Conservation (phyloP, 2,888 invertebrate species). For the Rhodophaea formosa region DNA sequence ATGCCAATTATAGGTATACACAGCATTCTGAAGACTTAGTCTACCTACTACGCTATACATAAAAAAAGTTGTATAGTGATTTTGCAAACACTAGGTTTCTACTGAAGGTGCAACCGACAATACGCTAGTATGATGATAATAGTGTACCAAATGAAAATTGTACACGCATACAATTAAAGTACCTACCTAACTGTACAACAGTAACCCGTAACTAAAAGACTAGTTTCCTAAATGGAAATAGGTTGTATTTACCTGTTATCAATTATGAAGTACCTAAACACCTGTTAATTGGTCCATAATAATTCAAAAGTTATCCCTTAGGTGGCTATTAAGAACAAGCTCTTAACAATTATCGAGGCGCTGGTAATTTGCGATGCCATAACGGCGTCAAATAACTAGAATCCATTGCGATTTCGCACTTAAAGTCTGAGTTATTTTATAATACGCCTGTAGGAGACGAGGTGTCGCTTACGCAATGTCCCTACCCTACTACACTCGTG, state of each 20-base stretch:
- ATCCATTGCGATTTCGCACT: constrained; percentile 28
- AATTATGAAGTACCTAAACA: neutral
- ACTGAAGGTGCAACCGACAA: too few relatives aligned
- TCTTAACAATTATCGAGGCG: constrained; percentile 19
- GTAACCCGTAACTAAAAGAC: neutral
- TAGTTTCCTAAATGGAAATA: neutral
- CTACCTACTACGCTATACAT: too few relatives aligned
- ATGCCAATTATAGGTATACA: too few relatives aligned
- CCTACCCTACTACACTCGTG: constrained; percentile 26
- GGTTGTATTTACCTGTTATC: neutral
- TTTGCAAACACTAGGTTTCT: too few relatives aligned
- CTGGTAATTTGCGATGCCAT: constrained; percentile 17
- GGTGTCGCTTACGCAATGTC: constrained; percentile 32
- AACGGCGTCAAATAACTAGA: constrained; percentile 21
- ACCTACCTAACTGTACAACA: neutral
- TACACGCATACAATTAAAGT: neutral
- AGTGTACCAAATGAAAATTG: too few relatives aligned
- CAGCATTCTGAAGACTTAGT: too few relatives aligned
- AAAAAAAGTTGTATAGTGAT: too few relatives aligned
- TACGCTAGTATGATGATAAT: too few relatives aligned
- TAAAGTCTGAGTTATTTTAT: constrained; percentile 25
- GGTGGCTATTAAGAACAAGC: constrained; percentile 15
- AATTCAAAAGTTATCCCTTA: neutral
- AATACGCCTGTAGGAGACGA: constrained; percentile 28
- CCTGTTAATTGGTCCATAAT: neutral